phyloP scores from a whole-genome alignment of 2,888 invertebrate species.

The Catocala sponsa region DNA sequence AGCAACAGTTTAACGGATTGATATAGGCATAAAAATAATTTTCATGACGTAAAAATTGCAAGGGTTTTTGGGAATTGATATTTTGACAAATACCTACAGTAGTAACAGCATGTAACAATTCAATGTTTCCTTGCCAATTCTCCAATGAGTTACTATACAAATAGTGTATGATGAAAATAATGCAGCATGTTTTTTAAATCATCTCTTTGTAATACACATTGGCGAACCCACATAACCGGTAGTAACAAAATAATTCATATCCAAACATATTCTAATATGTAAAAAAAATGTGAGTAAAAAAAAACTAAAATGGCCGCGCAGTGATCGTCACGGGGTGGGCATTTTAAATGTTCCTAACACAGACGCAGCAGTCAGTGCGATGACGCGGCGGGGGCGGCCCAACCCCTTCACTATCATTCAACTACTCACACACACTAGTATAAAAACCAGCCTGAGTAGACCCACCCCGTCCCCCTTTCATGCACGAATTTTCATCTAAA shows the following conservation, averaged over 20 bases:
- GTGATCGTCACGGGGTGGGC: constrained; percentile 84
- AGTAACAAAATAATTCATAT: neutral
- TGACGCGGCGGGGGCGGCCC: constrained; percentile 79
- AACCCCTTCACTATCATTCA: constrained; percentile 76
- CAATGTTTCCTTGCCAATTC: too few relatives aligned
- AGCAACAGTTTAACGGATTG: too few relatives aligned
- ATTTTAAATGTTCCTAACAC: constrained; percentile 87
- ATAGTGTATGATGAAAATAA: too few relatives aligned
- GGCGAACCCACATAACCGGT: too few relatives aligned
- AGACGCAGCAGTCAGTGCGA: constrained; percentile 83
- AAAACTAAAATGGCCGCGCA: constrained; percentile 74
- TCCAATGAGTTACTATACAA: too few relatives aligned
- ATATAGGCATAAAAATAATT: too few relatives aligned
- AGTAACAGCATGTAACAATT: too few relatives aligned
- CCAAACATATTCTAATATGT: constrained; percentile 45
- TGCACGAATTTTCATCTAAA: constrained; percentile 18
- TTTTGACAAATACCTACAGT: too few relatives aligned
- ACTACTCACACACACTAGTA: constrained; percentile 74
- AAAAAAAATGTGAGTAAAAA: constrained; percentile 64
- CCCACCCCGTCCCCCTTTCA: constrained; percentile 50
- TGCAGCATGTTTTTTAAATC: too few relatives aligned
- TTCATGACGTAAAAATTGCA: too few relatives aligned
- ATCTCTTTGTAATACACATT: too few relatives aligned
- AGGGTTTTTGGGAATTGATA: too few relatives aligned
- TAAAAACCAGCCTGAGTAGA: constrained; percentile 54